These are phyloP conservation scores for Plebejus melissa DNA, from an alignment of 2,888 invertebrate genomes.

Conservation along the genomic window DNA sequence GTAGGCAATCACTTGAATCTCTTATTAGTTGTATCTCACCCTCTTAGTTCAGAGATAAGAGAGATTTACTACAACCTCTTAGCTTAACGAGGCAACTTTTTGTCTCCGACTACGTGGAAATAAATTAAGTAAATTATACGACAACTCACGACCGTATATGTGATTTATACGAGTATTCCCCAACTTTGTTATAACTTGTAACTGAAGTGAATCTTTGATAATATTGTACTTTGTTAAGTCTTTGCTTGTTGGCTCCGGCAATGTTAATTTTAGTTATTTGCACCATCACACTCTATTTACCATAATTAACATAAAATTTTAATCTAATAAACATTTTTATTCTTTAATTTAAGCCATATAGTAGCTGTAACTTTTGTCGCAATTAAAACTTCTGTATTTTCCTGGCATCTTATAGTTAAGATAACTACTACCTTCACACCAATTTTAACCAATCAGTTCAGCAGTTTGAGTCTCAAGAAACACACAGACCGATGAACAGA, in stretches of 20 bases:
- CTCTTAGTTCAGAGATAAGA: constrained; percentile 62
- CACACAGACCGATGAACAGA: no score
- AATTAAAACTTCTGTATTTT: no score
- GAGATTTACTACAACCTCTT: constrained; percentile 64
- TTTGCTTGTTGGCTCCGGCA: neutral
- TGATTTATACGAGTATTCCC: constrained; percentile 27
- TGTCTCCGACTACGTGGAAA: constrained; percentile 54
- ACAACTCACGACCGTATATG: constrained; percentile 37
- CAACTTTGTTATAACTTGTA: constrained; percentile 10
- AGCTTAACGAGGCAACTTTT: constrained; percentile 69
- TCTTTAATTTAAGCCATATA: no score
- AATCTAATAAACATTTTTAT: no score
- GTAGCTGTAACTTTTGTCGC: no score
- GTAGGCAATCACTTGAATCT: neutral
- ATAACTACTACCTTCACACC: no score
- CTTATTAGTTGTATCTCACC: constrained; percentile 25
- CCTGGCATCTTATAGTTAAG: no score
- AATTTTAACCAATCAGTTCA: no score
- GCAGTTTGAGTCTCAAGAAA: no score
- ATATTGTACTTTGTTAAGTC: constrained; percentile 6
- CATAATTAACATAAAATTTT: no score
- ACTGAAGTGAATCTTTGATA: constrained; percentile 8
- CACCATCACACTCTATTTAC: neutral
- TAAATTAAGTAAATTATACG: constrained; percentile 62
- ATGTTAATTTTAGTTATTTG: neutral